Evolutionary conservation across 2,888 invertebrate species (phyloP).

Genomic region (Hololepta plana): DNA sequence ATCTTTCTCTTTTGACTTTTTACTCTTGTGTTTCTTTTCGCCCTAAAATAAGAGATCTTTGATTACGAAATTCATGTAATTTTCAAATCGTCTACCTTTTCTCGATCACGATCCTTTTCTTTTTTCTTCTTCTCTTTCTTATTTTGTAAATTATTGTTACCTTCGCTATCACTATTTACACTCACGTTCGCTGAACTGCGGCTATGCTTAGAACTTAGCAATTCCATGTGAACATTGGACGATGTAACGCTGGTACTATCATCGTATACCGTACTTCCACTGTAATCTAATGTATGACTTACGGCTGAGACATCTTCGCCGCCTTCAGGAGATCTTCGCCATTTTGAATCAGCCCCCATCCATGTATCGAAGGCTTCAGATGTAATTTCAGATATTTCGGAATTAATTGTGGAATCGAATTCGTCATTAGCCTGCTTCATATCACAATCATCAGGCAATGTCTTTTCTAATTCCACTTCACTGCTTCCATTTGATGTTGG

Average conservation of each 20-base stretch:
- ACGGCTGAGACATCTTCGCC: conserved; percentile 29
- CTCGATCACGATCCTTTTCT: conserved; percentile 22
- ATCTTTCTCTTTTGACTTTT: conserved; percentile 32
- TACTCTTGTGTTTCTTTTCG: conserved; percentile 25
- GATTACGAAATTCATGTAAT: conserved; percentile 15
- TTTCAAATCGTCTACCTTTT: conserved; percentile 19
- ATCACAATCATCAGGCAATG: conserved; percentile 25
- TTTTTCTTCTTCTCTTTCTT: conserved; percentile 23
- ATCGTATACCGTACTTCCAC: conserved; percentile 30
- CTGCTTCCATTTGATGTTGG: conserved; percentile 15
- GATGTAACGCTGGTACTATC: conserved; percentile 35
- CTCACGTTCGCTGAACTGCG: conserved; percentile 34
- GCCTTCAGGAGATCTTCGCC: conserved; percentile 54
- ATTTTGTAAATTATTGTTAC: conserved; percentile 18
- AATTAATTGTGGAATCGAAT: conserved; percentile 27
- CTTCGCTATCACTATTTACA: conserved; percentile 32
- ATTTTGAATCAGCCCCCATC: conserved; percentile 47
- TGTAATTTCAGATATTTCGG: conserved; percentile 27
- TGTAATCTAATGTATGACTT: conserved; percentile 30
- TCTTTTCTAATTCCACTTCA: conserved; percentile 17
- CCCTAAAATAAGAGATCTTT: conserved; percentile 12
- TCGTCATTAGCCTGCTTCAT: conserved; percentile 29
- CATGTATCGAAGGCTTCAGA: conserved; percentile 38
- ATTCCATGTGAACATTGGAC: conserved; percentile 34
- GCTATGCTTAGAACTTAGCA: conserved; percentile 34